phyloP scores from a whole-genome alignment of 2,113 vertebrate genomes.

The Dissostichus mawsoni region DNA sequence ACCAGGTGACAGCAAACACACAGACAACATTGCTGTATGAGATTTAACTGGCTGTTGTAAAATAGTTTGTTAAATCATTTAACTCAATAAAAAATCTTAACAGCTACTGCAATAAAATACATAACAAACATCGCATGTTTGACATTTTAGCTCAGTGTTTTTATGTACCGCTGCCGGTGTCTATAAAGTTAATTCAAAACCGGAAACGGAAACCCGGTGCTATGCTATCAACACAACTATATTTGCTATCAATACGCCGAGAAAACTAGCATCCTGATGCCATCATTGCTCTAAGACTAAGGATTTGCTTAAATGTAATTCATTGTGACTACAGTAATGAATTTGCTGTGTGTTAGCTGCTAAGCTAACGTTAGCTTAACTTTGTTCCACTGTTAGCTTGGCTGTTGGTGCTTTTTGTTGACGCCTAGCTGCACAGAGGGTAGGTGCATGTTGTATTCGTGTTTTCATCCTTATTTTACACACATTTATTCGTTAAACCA shows the following conservation, averaged over 20 bases:
- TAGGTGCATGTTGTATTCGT: constrained; percentile 2
- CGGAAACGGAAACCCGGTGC: constrained; percentile 60
- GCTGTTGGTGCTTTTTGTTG: constrained; percentile 30
- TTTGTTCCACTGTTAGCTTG: constrained; percentile 11
- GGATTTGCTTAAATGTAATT: accelerated
- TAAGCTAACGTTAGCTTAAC: constrained; percentile 11
- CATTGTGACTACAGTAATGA: neutral
- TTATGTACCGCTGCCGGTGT: neutral
- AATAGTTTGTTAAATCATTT: no score
- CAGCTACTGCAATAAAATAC: neutral
- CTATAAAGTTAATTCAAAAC: constrained; percentile 69
- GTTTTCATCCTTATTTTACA: neutral
- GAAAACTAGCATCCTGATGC: neutral
- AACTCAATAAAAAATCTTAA: neutral
- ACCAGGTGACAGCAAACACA: no score
- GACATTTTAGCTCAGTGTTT: neutral
- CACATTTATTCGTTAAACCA: neutral
- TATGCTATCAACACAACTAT: no score
- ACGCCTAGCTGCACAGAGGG: constrained; percentile 37
- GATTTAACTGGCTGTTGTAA: neutral
- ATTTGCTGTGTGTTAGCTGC: neutral
- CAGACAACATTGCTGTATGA: neutral
- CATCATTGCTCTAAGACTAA: no score
- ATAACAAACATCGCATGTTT: neutral
- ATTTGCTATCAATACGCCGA: neutral